Evolutionary conservation across 2,888 invertebrate species (phyloP).

Genomic region (Lydus trimaculatus): DNA sequence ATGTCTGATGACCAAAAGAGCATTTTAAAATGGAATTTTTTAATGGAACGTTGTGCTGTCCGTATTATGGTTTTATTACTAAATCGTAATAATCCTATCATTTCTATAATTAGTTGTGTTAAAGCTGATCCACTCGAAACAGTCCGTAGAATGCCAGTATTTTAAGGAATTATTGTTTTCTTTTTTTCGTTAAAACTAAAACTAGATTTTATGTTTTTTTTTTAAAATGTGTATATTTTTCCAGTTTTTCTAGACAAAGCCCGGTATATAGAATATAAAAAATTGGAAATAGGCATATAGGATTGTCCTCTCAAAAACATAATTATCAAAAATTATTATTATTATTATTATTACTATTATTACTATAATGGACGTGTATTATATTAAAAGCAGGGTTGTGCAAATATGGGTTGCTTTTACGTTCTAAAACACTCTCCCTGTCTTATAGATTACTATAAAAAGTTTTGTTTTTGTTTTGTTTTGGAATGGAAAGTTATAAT

Average conservation of each 20-base stretch:
- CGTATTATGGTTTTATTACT: conserved; percentile 61
- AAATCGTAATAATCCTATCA: conserved; percentile 49
- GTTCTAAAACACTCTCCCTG: conserved; percentile 28
- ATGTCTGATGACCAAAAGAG: conserved; percentile 64
- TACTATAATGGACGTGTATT: conserved; percentile 47
- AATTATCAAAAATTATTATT: conserved; percentile 45
- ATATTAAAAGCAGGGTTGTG: conserved; percentile 46
- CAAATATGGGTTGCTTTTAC: conserved; percentile 24
- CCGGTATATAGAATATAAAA: conserved; percentile 53
- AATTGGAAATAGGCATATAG: conserved; percentile 51
- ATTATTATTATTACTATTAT: too few species aligned
- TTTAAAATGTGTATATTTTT: conserved; percentile 29
- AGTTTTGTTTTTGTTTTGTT: neutral
- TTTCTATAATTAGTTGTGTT: conserved; percentile 55
- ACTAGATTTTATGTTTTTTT: conserved; percentile 8
- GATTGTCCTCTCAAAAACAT: conserved; percentile 43
- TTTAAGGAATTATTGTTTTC: conserved; percentile 36
- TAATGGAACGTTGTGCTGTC: conserved; percentile 70
- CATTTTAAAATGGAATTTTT: conserved; percentile 68
- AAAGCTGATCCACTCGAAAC: conserved; percentile 52
- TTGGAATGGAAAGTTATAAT: conserved; percentile 28
- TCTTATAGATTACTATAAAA: conserved; percentile 17
- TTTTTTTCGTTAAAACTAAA: conserved; percentile 10
- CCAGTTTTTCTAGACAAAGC: conserved; percentile 50
- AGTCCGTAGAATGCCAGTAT: conserved; percentile 55